phyloP scores from a whole-genome alignment of 1,140 invertebrate genomes.

The Trichogramma pretiosum region DNA sequence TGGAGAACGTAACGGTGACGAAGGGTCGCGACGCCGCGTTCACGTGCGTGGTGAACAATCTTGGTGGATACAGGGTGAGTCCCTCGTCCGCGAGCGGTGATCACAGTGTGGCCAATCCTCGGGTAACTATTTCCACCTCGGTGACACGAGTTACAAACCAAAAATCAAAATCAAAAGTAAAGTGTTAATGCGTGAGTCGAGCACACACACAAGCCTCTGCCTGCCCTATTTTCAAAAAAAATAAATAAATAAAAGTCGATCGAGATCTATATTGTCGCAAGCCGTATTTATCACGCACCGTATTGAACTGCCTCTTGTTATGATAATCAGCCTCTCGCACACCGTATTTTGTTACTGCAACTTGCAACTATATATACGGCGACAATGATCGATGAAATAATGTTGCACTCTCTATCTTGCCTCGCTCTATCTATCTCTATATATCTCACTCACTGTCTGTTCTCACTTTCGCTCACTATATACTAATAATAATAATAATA shows the following conservation, averaged over 20 bases:
- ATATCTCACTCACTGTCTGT: conserved; percentile 7
- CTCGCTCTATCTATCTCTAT: conserved; percentile 5
- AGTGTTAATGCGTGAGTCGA: no score
- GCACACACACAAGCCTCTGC: conserved; percentile 38
- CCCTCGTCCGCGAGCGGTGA: conserved; percentile 59
- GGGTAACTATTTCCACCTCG: conserved; percentile 46
- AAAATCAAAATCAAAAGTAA: conserved; percentile 14
- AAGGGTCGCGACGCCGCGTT: conserved; percentile 81
- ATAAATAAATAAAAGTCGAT: conserved; percentile 13
- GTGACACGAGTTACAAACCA: no score
- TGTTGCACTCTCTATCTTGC: conserved; percentile 19
- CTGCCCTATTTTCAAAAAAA: conserved; percentile 31
- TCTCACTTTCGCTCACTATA: no score
- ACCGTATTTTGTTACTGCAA: no score
- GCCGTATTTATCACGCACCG: no score
- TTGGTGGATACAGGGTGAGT: conserved; percentile 89
- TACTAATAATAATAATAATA: no score
- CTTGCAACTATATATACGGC: no score
- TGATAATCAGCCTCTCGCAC: no score
- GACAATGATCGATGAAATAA: no score
- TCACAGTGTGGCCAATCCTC: conserved; percentile 54
- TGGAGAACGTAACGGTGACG: conserved; percentile 79
- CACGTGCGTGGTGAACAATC: conserved; percentile 82
- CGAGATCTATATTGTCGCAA: no score
- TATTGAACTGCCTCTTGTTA: no score